Percentiles rank a stretch among this genome's conserved stretches.
Conservation (phyloP, 2,888 invertebrate species). For the Cyclophora punctaria region DNA sequence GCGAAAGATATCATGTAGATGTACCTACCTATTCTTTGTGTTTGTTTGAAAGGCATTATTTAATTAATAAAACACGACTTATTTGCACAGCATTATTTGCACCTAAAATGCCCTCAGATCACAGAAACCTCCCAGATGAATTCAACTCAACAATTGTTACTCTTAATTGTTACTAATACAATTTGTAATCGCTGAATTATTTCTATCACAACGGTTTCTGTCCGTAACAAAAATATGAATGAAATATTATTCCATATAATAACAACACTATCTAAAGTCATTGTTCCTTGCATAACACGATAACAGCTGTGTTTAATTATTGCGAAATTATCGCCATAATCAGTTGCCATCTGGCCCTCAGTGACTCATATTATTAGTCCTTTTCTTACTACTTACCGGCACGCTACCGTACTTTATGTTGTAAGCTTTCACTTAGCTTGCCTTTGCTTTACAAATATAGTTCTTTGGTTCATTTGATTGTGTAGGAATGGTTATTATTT, state of each 20-base stretch:
- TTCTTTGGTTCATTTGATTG: slow-evolving; percentile 4
- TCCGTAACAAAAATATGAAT: neutral
- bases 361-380: slow-evolving; percentile 32
- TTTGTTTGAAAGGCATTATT: too few relatives aligned
- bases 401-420: neutral
- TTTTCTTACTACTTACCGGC: slow-evolving; percentile 5
- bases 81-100: too few relatives aligned
- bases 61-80: too few relatives aligned
- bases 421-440: neutral
- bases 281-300: slow-evolving; percentile 33
- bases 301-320: slow-evolving; percentile 44
- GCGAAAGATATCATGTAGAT: too few relatives aligned
- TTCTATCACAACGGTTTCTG: too few relatives aligned
- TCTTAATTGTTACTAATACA: too few relatives aligned
- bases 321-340: slow-evolving; percentile 34
- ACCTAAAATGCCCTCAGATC: too few relatives aligned
- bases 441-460: neutral
- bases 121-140: too few relatives aligned
- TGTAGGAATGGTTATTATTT: neutral
- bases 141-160: too few relatives aligned
- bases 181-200: too few relatives aligned
- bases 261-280: slow-evolving; percentile 13
- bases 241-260: slow-evolving; percentile 9
- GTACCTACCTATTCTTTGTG: too few relatives aligned
- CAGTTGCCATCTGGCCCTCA: slow-evolving; percentile 36